phyloP scores from a whole-genome alignment of 1,140 invertebrate species.

The Muscidifurax raptorellus region DNA sequence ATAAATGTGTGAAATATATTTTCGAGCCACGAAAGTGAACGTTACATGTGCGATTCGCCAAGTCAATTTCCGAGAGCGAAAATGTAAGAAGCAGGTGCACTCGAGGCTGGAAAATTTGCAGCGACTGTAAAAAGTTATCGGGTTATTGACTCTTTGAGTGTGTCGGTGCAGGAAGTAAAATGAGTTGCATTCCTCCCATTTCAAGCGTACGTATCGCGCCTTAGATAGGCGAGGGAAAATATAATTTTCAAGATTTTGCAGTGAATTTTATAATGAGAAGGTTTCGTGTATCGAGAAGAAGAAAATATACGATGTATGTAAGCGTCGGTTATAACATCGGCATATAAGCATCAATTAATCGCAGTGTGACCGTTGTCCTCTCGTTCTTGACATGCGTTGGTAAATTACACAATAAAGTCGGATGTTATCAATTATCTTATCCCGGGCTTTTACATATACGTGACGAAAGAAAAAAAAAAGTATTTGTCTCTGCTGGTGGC shows the following conservation, averaged over 20 bases:
- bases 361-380: no score
- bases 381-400: no score
- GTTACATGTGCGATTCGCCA: neutral
- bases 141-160: conserved; percentile 57
- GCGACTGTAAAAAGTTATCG: conserved; percentile 39
- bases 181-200: conserved; percentile 15
- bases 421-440: no score
- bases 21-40: neutral
- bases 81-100: neutral
- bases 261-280: no score
- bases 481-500: neutral
- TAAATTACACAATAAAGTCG: no score
- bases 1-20: no score
- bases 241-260: neutral
- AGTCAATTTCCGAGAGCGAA: neutral
- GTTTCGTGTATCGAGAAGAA: no score
- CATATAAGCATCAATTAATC: no score
- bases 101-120: conserved; percentile 50
- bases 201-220: neutral
- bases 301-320: no score
- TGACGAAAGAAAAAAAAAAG: neutral
- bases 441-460: neutral
- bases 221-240: neutral
- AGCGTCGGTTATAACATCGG: no score
- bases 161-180: conserved; percentile 31